A percentile compares a stretch with the other conserved stretches of the same genome.
Conservation (phyloP, 2,888 invertebrate genomes). For the Rhogogaster chlorosoma region DNA sequence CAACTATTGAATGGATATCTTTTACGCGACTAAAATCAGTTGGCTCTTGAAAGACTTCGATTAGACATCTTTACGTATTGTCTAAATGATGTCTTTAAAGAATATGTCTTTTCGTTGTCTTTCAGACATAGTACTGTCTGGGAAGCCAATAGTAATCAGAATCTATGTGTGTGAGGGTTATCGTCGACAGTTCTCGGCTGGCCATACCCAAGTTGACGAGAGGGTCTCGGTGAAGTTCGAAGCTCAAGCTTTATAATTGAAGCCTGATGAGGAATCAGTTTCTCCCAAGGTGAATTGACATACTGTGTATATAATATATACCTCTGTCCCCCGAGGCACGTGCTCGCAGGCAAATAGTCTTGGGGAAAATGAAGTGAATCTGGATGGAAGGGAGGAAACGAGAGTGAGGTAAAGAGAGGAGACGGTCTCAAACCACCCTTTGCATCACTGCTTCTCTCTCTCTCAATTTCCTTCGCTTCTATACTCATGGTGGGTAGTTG, state of each 20-base stretch:
- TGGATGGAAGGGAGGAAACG: neutral
- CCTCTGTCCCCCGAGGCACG: neutral
- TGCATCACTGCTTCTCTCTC: neutral
- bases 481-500: neutral
- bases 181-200: neutral
- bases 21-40: too few species aligned
- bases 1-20: too few species aligned
- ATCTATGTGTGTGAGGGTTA: neutral
- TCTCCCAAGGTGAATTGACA: neutral
- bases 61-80: too few species aligned
- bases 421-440: neutral
- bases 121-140: too few species aligned
- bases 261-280: neutral
- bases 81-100: too few species aligned
- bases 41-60: too few species aligned
- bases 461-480: neutral
- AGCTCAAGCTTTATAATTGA: neutral
- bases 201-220: neutral
- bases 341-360: conserved; percentile 23
- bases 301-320: neutral
- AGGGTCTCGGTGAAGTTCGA: neutral
- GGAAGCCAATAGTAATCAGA: neutral
- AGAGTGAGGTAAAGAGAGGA: neutral
- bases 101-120: too few species aligned
- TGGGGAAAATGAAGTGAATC: conserved; percentile 18